Conservation (phyloP, 2,888 invertebrate genomes). For the Diachrysia chrysitis region DNA sequence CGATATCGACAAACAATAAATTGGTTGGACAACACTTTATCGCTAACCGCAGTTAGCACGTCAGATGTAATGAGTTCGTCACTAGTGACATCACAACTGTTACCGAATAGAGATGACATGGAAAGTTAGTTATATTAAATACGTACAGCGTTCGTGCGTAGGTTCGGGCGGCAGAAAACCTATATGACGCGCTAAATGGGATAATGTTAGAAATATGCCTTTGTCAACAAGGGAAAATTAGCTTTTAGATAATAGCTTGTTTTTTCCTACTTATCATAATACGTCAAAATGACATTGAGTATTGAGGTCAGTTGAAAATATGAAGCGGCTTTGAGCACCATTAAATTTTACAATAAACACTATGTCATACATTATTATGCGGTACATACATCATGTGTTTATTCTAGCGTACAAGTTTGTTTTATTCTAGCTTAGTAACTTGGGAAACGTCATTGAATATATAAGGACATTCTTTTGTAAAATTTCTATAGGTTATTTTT, state of each 20-base stretch:
- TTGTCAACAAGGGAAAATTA: constrained; percentile 18
- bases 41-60: constrained; percentile 60
- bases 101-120: constrained; percentile 68
- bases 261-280: constrained; percentile 16
- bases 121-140: constrained; percentile 61
- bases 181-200: constrained; percentile 23
- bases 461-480: not conserved
- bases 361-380: constrained; percentile 38
- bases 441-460: not conserved
- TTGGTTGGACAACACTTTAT: constrained; percentile 56
- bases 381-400: constrained; percentile 26
- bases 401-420: not conserved
- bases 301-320: constrained; percentile 39
- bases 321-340: constrained; percentile 33
- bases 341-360: constrained; percentile 40
- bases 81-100: constrained; percentile 64
- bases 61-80: constrained; percentile 63
- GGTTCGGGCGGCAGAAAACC: constrained; percentile 31
- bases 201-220: constrained; percentile 20
- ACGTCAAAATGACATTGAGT: constrained; percentile 17
- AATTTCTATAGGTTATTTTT: not conserved
- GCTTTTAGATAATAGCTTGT: constrained; percentile 6
- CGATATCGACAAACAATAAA: constrained; percentile 60
- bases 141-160: constrained; percentile 38
- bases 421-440: constrained; percentile 16